These are phyloP conservation scores for Vimba vimba DNA, from an alignment of 2,113 vertebrate species.

Conservation along the genomic window DNA sequence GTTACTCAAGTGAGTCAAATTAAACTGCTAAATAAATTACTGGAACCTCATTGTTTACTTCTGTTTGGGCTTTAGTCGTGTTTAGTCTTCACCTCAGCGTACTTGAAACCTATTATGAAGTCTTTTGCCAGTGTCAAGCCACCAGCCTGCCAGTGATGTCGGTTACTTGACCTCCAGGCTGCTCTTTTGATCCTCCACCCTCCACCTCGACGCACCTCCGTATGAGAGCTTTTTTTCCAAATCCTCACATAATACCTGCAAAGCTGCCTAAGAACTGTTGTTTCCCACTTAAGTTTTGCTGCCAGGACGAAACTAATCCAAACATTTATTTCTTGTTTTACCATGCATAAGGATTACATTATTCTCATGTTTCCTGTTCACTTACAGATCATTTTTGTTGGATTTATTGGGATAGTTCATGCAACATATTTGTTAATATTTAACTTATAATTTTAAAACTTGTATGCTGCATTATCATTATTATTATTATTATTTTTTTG, in stretches of 20 bases:
- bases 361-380: not conserved
- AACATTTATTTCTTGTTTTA: not conserved
- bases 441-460: too few relatives aligned
- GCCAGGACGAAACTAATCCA: not conserved
- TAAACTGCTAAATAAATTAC: not conserved
- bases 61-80: not conserved
- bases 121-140: not conserved
- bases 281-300: not conserved
- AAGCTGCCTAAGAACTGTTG: constrained; percentile 25
- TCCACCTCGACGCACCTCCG: not conserved
- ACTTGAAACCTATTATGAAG: constrained; percentile 27
- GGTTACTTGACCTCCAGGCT: not conserved
- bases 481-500: too few relatives aligned
- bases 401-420: not conserved
- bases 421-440: not conserved
- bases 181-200: not conserved
- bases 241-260: constrained; percentile 51
- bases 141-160: not conserved
- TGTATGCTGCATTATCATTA: too few relatives aligned
- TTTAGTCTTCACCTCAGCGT: not conserved
- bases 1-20: not conserved
- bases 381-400: not conserved
- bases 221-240: constrained; percentile 32
- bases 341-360: too few relatives aligned
- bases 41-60: constrained; percentile 2